A percentile compares a stretch with the other conserved stretches of the same genome.
phyloP scores from a whole-genome alignment of 2,113 vertebrate species.

The Copsychus sechellarum region DNA sequence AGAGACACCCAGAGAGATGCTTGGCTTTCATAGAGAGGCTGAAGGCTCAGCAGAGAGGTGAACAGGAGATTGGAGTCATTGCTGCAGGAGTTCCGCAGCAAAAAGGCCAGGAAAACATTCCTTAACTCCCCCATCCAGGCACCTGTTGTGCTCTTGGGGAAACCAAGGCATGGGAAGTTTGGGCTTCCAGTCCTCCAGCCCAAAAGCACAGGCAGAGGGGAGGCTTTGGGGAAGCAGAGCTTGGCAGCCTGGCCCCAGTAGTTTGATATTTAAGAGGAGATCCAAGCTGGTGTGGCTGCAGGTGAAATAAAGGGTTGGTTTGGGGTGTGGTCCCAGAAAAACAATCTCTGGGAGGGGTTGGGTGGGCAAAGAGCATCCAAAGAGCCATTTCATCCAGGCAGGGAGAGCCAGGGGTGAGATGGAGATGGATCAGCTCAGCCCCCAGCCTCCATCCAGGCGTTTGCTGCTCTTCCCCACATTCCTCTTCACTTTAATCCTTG shows the following conservation, averaged over 20 bases:
- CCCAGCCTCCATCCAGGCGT: accelerated
- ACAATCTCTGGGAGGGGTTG: background rate
- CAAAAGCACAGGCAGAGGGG: accelerated
- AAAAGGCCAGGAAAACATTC: background rate
- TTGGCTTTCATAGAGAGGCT: slow-evolving; percentile 37
- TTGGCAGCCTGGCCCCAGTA: background rate
- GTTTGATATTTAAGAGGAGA: background rate
- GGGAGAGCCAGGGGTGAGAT: background rate
- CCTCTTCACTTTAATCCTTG: background rate
- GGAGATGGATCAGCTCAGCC: background rate
- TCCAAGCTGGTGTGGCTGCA: accelerated
- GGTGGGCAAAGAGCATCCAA: no score
- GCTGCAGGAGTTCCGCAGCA: background rate
- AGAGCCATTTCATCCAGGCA: background rate
- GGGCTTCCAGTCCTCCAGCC: background rate
- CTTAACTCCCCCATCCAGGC: accelerated
- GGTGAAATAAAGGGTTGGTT: background rate
- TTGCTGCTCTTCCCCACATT: background rate
- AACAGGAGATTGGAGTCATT: background rate
- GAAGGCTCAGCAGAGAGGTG: background rate
- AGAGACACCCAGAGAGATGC: background rate
- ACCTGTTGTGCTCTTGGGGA: background rate
- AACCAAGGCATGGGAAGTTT: background rate
- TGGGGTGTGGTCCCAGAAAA: background rate
- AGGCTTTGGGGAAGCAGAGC: background rate